Evolutionary conservation across 2,888 invertebrate genomes (phyloP).

Genomic region (Syrista parreyssii): DNA sequence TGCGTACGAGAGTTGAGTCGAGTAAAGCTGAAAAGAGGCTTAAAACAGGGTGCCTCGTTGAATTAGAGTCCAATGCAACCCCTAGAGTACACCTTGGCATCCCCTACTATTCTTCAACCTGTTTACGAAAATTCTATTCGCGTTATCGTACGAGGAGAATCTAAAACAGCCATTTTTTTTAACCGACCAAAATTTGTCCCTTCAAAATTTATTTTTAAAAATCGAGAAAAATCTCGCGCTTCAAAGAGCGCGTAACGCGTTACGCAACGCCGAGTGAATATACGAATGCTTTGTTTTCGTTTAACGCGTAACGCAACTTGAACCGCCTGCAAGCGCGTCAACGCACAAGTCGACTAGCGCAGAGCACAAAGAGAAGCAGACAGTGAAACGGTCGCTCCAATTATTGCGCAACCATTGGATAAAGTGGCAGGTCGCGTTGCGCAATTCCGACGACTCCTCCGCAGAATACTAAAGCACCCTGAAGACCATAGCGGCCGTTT

Average conservation of each 20-base stretch:
- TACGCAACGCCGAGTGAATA: too few species aligned
- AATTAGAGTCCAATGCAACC: too few species aligned
- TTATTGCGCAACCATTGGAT: slow-evolving; percentile 24
- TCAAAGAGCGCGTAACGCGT: neutral
- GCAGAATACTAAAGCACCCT: neutral
- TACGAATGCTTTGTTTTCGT: neutral
- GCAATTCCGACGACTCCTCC: neutral
- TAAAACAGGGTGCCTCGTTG: neutral
- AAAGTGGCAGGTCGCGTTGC: neutral
- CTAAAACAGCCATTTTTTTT: neutral
- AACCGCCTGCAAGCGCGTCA: neutral
- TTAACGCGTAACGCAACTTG: neutral
- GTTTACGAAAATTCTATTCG: too few species aligned
- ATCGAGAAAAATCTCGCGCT: neutral
- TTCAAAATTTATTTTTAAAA: neutral
- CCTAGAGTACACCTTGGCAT: too few species aligned
- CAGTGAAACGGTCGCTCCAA: slow-evolving; percentile 27
- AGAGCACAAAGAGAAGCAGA: neutral
- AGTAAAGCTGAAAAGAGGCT: neutral
- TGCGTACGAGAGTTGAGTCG: neutral
- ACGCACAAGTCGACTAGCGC: neutral
- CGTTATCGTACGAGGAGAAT: neutral
- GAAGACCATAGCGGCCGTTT: neutral
- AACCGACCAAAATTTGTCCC: neutral
- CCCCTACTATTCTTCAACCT: too few species aligned